Evolutionary conservation across 2,113 vertebrate species (phyloP).

Genomic region (Carollia perspicillata): DNA sequence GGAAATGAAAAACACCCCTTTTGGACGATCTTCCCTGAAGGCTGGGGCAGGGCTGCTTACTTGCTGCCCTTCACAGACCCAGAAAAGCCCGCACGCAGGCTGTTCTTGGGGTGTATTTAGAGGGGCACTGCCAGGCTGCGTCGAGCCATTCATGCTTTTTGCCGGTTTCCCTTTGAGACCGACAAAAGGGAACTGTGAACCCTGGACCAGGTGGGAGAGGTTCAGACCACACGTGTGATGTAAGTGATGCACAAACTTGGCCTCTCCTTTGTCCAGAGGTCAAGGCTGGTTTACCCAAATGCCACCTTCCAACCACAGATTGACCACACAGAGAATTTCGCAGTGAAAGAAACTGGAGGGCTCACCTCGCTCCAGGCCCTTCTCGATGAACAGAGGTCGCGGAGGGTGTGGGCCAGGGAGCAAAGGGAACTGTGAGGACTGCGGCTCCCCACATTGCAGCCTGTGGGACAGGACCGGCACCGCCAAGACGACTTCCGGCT

Average conservation of each 20-base stretch:
- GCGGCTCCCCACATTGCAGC: too few relatives aligned
- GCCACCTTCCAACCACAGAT: not conserved
- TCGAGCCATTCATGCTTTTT: accelerated
- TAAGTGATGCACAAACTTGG: not conserved
- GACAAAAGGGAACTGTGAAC: not conserved
- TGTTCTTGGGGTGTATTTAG: not conserved
- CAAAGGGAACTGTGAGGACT: not conserved
- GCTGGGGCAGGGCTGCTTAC: not conserved
- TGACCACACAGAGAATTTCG: not conserved
- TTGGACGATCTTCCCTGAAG: not conserved
- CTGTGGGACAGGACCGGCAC: not conserved
- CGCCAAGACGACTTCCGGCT: accelerated
- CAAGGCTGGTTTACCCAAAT: not conserved
- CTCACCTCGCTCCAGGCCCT: not conserved
- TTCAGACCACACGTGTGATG: not conserved
- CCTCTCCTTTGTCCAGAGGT: not conserved
- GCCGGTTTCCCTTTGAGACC: not conserved
- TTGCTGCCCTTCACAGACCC: not conserved
- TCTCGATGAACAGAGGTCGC: not conserved
- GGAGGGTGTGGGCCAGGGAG: not conserved
- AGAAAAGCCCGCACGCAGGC: not conserved
- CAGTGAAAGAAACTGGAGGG: not conserved
- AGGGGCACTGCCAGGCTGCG: not conserved
- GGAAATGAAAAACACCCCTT: not conserved
- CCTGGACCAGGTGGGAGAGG: not conserved